phyloP scores from a whole-genome alignment of 2,888 invertebrate genomes.

The Carterocephalus palaemon region DNA sequence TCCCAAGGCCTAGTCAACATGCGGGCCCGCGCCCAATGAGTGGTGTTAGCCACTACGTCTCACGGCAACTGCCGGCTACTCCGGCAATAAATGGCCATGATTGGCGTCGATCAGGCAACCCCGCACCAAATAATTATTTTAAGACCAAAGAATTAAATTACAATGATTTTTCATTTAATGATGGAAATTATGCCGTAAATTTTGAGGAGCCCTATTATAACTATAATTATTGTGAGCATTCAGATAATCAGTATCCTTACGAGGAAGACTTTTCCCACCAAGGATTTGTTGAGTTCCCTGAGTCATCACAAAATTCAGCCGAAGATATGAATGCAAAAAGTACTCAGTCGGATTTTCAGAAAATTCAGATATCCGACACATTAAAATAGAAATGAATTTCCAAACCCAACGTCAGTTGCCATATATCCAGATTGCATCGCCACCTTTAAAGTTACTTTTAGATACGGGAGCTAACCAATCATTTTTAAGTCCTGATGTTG shows the following conservation, averaged over 20 bases:
- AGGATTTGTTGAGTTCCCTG: too few relatives aligned
- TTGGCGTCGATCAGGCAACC: constrained; percentile 32
- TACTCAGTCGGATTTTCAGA: constrained; percentile 10
- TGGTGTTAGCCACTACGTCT: too few relatives aligned
- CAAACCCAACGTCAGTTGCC: constrained; percentile 25
- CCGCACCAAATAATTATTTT: constrained; percentile 34
- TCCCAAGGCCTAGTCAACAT: too few relatives aligned
- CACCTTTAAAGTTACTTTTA: constrained; percentile 18
- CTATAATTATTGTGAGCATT: constrained; percentile 3
- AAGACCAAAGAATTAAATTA: constrained; percentile 32
- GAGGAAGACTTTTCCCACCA: too few relatives aligned
- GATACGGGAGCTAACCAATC: constrained; percentile 26
- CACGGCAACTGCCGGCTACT: too few relatives aligned
- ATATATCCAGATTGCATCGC: constrained; percentile 14
- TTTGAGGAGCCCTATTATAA: constrained; percentile 1
- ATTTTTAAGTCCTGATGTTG: constrained; percentile 10
- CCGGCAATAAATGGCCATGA: constrained; percentile 25
- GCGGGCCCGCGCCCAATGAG: too few relatives aligned
- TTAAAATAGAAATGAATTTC: constrained; percentile 24
- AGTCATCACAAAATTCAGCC: too few relatives aligned
- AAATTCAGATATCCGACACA: constrained; percentile 15
- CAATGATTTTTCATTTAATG: constrained; percentile 21
- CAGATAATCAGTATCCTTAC: too few relatives aligned
- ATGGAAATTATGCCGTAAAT: constrained; percentile 1
- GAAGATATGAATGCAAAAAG: too few relatives aligned